phyloP scores from a whole-genome alignment of 2,888 invertebrate genomes.

The Netelia virgata region DNA sequence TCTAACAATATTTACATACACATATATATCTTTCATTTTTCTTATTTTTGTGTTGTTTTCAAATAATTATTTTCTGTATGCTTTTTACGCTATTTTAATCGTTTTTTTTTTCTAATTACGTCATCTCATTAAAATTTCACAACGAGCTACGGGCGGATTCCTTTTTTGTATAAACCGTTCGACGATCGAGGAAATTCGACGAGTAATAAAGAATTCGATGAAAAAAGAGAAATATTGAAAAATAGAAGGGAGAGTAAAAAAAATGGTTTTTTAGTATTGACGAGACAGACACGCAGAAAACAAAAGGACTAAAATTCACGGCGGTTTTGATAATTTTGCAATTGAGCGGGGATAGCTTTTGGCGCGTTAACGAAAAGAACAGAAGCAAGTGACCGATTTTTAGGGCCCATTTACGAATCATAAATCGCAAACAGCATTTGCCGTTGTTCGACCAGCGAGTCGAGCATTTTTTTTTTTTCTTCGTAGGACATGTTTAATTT shows the following conservation, averaged over 20 bases:
- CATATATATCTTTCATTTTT: slow-evolving; percentile 26
- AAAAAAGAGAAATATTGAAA: not conserved
- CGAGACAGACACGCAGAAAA: slow-evolving; percentile 45
- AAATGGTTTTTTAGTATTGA: slow-evolving; percentile 31
- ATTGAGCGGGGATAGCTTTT: slow-evolving; percentile 23
- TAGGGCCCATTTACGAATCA: slow-evolving; percentile 29
- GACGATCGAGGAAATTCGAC: slow-evolving; percentile 33
- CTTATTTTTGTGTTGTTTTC: slow-evolving; percentile 58
- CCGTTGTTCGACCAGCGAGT: slow-evolving; percentile 2
- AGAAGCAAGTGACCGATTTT: not conserved
- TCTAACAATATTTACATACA: slow-evolving; percentile 1
- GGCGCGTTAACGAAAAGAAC: not conserved
- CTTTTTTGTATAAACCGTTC: no score
- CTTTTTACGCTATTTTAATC: slow-evolving; percentile 62
- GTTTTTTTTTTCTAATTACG: slow-evolving; percentile 49
- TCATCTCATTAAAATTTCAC: slow-evolving; percentile 62
- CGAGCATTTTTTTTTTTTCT: slow-evolving; percentile 36
- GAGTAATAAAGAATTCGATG: not conserved
- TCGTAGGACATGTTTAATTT: slow-evolving; percentile 24
- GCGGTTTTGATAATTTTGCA: slow-evolving; percentile 9
- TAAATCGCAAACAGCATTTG: not conserved
- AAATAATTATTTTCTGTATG: slow-evolving; percentile 56
- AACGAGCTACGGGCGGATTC: slow-evolving; percentile 52
- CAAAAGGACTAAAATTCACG: slow-evolving; percentile 29
- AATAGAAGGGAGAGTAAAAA: not conserved